phyloP scores from a whole-genome alignment of 2,113 vertebrate genomes.

The Phalacrocorax brasilianus region DNA sequence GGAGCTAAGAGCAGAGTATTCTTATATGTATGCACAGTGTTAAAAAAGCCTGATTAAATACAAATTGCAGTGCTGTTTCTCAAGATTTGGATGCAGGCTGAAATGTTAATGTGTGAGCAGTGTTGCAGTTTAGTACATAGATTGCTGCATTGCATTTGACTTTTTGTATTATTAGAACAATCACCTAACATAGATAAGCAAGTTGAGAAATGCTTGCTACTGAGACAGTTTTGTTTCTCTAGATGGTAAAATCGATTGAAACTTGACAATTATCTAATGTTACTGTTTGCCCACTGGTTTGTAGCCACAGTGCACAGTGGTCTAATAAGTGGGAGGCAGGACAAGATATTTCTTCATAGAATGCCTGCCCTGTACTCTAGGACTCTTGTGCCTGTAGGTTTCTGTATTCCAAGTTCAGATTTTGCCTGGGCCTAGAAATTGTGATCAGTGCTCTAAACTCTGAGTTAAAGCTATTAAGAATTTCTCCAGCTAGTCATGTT shows the following conservation, averaged over 20 bases:
- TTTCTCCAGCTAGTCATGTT: not conserved
- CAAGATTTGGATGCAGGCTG: not conserved
- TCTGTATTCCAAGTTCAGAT: not conserved
- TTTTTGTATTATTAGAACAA: not conserved
- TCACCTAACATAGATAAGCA: not conserved
- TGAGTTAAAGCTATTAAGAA: not conserved
- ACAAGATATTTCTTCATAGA: not conserved
- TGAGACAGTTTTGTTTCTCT: not conserved
- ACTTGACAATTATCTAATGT: not conserved
- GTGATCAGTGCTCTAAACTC: not conserved
- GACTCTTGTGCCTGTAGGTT: not conserved
- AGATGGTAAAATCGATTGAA: not conserved
- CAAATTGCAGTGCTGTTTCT: not conserved
- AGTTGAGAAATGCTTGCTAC: not conserved
- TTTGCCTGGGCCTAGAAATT: not conserved
- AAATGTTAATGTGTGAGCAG: not conserved
- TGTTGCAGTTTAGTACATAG: not conserved
- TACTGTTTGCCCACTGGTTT: not conserved
- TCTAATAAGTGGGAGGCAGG: not conserved
- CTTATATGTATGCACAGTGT: not conserved
- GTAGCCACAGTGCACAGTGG: not conserved
- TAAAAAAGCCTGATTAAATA: not conserved
- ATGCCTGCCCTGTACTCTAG: not conserved
- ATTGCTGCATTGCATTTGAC: not conserved
- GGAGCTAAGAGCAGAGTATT: not conserved